Base-by-base conservation (phyloP, 2,113 vertebrate genomes). In the Gopherus flavomarginatus region DNA sequence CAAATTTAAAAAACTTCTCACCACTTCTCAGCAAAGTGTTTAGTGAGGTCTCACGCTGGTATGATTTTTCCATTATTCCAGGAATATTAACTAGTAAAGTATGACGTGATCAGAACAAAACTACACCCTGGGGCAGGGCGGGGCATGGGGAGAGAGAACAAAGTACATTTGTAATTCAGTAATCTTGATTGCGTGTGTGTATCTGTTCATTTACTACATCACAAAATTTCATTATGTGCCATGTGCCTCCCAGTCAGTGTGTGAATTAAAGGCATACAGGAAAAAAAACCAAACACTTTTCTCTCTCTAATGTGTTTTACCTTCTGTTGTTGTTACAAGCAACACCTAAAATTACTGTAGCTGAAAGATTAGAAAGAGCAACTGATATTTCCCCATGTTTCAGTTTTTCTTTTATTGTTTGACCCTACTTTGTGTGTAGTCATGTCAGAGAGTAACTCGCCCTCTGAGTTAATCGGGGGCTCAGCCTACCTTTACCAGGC, bases 331-430 rank as follows among this genome's bases (percentile, higher is more conserved):
- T 19, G 1, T 44, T 19, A 1, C 5, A 5, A 26, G 21, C 53
- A 35, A 49, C 1, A 2, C 27, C 1, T 2, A 13, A 56, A 49
- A 79, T 31, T 8, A 0, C 0, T 24, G 44, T 6, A 24, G 11
- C 52, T 62, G 22, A 27, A 53, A 29, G 88, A 29, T 53, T 3
- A 49, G 53, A 0, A 24, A 50, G 85, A 49, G 0, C 11, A 42
- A 12, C 47, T 0, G 0, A 50, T 92, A 78, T 54, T 14, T 7
- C 14, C 62, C 13, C 29, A 19, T 65, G 62, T 82, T 65, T 29
- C 42, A 1, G 21, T n/a, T 47, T 35, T 75, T 13, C 2, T 77
- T 59, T 29, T 44, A 65, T 50, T 59, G 7, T n/a, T 65, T 21
- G 89, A 38, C 7, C 4, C 0, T 0, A 4, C 8, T 29, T 1